A percentile compares a stretch with the other conserved stretches of the same genome.
Evolutionary conservation across 2,888 invertebrate genomes (phyloP).

Genomic region (Drosophila limbata): DNA sequence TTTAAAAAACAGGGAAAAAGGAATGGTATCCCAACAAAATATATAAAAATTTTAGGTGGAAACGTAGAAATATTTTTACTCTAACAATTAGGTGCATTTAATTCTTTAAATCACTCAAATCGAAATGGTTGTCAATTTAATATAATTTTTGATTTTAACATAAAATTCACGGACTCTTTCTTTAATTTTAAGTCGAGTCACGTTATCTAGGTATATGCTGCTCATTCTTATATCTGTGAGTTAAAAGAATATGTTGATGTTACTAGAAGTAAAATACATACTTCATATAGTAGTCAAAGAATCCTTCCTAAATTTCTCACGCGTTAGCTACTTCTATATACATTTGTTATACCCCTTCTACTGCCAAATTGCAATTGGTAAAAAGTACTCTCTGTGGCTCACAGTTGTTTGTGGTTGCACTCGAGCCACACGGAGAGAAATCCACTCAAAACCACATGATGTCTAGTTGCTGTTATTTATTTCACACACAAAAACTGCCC

Average conservation of each 20-base stretch:
- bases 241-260: neutral
- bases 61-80: too few relatives aligned
- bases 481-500: conserved; percentile 5
- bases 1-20: neutral
- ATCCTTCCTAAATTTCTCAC: neutral
- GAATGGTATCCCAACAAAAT: neutral
- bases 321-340: neutral
- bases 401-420: conserved; percentile 47
- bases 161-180: too few relatives aligned
- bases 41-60: too few relatives aligned
- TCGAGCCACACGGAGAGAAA: conserved; percentile 5
- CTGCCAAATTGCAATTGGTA: neutral
- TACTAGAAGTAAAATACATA: neutral
- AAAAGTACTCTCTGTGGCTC: conserved; percentile 12
- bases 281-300: neutral
- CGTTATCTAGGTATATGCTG: too few relatives aligned
- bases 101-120: too few relatives aligned
- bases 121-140: too few relatives aligned
- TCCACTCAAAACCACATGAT: conserved; percentile 23
- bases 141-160: too few relatives aligned
- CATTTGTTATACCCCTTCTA: neutral
- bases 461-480: conserved; percentile 22
- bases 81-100: too few relatives aligned
- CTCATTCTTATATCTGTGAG: too few relatives aligned
- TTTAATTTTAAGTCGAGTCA: too few relatives aligned